Conservation (phyloP, 2,113 vertebrate species). For the Poeciliopsis prolifica region DNA sequence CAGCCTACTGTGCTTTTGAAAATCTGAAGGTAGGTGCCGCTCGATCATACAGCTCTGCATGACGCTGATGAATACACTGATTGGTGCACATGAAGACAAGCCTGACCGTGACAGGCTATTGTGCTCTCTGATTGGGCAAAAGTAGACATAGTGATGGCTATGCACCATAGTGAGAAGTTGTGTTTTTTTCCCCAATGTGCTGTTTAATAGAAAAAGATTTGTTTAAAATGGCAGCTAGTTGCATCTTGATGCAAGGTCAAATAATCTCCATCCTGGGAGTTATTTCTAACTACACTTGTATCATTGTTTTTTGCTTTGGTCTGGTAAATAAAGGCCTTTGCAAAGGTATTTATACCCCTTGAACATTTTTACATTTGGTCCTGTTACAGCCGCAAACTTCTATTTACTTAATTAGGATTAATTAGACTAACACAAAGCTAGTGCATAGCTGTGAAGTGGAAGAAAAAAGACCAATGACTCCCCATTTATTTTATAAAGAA, state of each 20-base stretch:
- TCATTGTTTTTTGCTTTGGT: constrained; percentile 22
- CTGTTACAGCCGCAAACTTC: not conserved
- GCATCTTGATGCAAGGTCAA: constrained; percentile 49
- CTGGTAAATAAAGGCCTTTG: constrained; percentile 28
- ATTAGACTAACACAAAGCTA: no score
- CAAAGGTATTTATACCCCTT: not conserved
- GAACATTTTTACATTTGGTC: not conserved
- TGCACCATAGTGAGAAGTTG: constrained; percentile 43
- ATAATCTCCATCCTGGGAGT: constrained; percentile 34
- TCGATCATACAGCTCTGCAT: constrained; percentile 57
- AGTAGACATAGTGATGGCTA: constrained; percentile 55
- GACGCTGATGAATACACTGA: constrained; percentile 76
- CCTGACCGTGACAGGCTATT: constrained; percentile 57
- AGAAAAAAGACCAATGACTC: no score
- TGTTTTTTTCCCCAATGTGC: constrained; percentile 34
- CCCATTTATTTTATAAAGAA: not conserved
- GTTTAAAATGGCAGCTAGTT: constrained; percentile 35
- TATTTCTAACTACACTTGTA: constrained; percentile 34
- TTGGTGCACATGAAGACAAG: constrained; percentile 65
- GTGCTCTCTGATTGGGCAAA: constrained; percentile 71
- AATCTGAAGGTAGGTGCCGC: constrained; percentile 70
- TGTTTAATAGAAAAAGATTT: constrained; percentile 43
- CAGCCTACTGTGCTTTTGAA: constrained; percentile 38
- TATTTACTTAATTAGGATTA: not conserved
- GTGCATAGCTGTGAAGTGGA: no score